Conservation (phyloP, 2,113 vertebrate species). For the Pseudopipra pipra region DNA sequence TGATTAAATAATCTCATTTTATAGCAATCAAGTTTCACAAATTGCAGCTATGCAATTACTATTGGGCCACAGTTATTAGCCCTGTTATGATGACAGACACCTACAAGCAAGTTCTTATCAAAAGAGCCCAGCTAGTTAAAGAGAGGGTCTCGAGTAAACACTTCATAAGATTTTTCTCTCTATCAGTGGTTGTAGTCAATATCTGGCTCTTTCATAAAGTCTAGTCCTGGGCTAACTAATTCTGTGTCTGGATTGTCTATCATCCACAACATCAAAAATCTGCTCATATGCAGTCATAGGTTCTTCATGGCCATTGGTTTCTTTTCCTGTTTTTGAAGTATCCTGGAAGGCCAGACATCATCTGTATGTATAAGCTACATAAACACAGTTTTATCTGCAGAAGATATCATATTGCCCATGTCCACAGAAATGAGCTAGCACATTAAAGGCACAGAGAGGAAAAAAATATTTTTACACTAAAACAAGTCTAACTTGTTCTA, state of each 20-base stretch:
- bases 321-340: background rate
- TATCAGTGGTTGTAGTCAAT: background rate
- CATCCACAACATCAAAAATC: background rate
- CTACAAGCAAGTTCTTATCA: background rate
- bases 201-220: background rate
- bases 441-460: background rate
- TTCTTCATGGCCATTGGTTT: background rate
- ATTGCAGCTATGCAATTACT: background rate
- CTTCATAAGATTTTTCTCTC: background rate
- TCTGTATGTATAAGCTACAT: background rate
- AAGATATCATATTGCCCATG: background rate
- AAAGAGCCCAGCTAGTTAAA: background rate
- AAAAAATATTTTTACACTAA: background rate
- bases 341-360: background rate
- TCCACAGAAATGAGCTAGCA: background rate
- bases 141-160: background rate
- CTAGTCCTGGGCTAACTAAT: background rate
- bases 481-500: slow-evolving; percentile 37
- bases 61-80: background rate
- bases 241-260: background rate
- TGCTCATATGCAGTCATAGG: background rate
- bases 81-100: background rate
- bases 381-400: background rate
- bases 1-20: background rate
- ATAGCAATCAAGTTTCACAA: background rate